Evolutionary conservation across 2,797 vertebrate genomes (phyloP), one percentile per base, ranked within the genome.

Genomic region (Taenioides sp.): DNA sequence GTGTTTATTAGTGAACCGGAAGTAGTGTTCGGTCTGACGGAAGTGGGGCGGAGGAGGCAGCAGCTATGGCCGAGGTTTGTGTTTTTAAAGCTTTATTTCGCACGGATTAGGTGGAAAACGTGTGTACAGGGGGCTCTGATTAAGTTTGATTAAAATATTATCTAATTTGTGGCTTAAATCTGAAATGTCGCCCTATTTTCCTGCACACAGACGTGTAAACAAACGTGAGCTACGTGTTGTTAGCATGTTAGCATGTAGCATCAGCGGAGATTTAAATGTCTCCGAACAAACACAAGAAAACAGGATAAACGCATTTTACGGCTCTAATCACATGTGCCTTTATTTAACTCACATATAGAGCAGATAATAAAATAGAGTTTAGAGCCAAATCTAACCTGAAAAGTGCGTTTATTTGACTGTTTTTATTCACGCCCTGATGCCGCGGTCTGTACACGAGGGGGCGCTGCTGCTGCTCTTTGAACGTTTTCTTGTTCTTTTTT

Each of bases 21-120:
- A 57, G 22, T 57, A 14, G 1, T 1, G 14, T 47, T 47, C 1
- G 43, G 43, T 47, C 14, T 4, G 14, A 17, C 43, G 43, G 14
- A 47, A 47, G 43, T 47, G 14, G 16, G 43, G 43, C 9, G 22
- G 22, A 57, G 54, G 22, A 23, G 54, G 22, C 43, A 23, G 22
- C 54, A 11, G 54, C 54, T 3, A 92, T 92, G 91, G 91, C 90
- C 64, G 91, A 92, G 89, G 91, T 92, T 64, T 74, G 22, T 3
- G 18, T 16, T 63, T 40, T 11, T 40, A 37, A 63, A 4, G 0
- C 0, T n/a, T 22, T 64, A 66, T 62, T 34, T 57, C 66, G 0
- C 1, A 20, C 63, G 60, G 37, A 5, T 16, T 63, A 2, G 16
- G n/a, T 5, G 47, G 11, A 28, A 52, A 28, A 49, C 10, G 18